phyloP scores from a whole-genome alignment of 2,113 vertebrate genomes.

The Aptenodytes forsteri region DNA sequence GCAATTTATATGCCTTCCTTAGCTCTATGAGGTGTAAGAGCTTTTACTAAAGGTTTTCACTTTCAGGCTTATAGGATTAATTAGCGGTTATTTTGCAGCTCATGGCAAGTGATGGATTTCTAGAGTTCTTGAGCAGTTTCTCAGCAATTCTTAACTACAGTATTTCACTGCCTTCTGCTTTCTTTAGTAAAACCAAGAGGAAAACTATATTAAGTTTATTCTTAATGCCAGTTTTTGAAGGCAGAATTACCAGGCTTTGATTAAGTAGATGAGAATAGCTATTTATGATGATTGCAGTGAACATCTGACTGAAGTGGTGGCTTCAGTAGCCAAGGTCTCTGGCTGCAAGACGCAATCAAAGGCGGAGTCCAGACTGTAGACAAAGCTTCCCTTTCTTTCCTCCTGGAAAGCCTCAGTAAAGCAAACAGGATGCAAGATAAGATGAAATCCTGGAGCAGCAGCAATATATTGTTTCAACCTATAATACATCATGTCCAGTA shows the following conservation, averaged over 20 bases:
- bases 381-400: background rate
- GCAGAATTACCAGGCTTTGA: background rate
- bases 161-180: background rate
- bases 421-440: background rate
- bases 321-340: background rate
- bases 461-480: background rate
- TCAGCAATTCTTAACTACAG: background rate
- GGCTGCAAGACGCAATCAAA: background rate
- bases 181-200: background rate
- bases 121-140: background rate
- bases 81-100: conserved; percentile 30
- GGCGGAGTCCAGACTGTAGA: background rate
- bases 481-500: background rate
- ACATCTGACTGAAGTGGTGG: background rate
- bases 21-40: background rate
- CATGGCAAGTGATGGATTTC: background rate
- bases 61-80: conserved; percentile 33
- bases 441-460: background rate
- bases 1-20: conserved; percentile 20
- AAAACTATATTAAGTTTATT: background rate
- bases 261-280: background rate
- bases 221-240: background rate
- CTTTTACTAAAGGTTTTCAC: background rate
- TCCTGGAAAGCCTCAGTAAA: background rate
- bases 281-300: background rate